phyloP scores from a whole-genome alignment of 2,888 invertebrate species.

The Eupithecia subumbrata region DNA sequence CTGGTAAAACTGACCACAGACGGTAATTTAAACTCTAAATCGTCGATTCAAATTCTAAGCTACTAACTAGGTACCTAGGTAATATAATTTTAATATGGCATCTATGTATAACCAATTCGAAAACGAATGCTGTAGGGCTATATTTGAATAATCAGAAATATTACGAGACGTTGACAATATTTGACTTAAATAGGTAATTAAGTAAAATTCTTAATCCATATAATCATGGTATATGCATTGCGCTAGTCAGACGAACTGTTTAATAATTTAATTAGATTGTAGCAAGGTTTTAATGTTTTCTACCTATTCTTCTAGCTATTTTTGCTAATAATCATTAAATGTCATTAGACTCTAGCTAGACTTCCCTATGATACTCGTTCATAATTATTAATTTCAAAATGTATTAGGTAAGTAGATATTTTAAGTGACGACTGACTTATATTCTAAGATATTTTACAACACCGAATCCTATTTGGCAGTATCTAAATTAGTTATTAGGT shows the following conservation, averaged over 20 bases:
- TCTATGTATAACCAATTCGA: constrained; percentile 48
- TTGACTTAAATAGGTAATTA: constrained; percentile 1
- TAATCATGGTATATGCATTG: constrained; percentile 8
- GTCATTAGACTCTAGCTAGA: constrained; percentile 71
- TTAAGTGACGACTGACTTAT: constrained; percentile 39
- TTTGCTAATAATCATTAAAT: constrained; percentile 57
- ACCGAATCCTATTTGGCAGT: constrained; percentile 81
- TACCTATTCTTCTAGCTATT: constrained; percentile 48
- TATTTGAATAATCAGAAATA: not conserved
- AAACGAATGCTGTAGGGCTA: constrained; percentile 9
- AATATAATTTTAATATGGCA: constrained; percentile 50
- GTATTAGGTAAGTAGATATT: constrained; percentile 36
- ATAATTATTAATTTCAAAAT: constrained; percentile 47
- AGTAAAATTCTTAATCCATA: not conserved
- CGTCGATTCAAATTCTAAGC: constrained; percentile 49
- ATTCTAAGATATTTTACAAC: constrained; percentile 67
- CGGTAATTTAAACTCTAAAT: constrained; percentile 51
- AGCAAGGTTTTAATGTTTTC: constrained; percentile 20
- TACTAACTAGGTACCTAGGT: constrained; percentile 49
- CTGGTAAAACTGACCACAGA: constrained; percentile 47
- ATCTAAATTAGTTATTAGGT: constrained; percentile 68
- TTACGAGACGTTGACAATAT: constrained; percentile 2
- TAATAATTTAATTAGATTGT: constrained; percentile 30
- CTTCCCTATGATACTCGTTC: constrained; percentile 48
- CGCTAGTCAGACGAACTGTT: constrained; percentile 12